Evolutionary conservation across 2,888 invertebrate genomes (phyloP).

Genomic region (Thereva unica): DNA sequence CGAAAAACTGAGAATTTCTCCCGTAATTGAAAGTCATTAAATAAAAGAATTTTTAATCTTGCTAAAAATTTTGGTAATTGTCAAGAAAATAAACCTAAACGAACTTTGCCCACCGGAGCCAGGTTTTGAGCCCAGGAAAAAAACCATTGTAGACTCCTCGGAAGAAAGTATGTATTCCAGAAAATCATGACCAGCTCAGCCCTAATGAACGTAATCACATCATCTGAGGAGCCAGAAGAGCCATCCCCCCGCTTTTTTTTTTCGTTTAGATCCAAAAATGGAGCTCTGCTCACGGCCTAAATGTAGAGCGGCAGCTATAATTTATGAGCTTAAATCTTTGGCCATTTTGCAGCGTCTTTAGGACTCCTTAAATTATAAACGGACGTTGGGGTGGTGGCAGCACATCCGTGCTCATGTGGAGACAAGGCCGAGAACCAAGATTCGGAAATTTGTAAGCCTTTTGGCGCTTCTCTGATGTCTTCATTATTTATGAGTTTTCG

Average conservation of each 20-base stretch:
- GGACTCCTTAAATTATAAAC: constrained; percentile 32
- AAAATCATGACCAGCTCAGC: constrained; percentile 25
- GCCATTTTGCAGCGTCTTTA: constrained; percentile 14
- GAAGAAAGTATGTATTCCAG: too few relatives aligned
- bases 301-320: constrained; percentile 25
- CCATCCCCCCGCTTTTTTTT: background rate
- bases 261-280: background rate
- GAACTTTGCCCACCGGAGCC: too few relatives aligned
- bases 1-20: too few relatives aligned
- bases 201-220: constrained; percentile 27
- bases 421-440: background rate
- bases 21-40: too few relatives aligned
- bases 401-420: background rate
- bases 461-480: constrained; percentile 19
- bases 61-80: too few relatives aligned
- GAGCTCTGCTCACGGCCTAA: constrained; percentile 1
- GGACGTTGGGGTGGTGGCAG: constrained; percentile 23
- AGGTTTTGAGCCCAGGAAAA: too few relatives aligned
- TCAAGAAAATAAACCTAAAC: too few relatives aligned
- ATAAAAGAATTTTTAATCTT: too few relatives aligned
- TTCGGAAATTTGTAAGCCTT: background rate
- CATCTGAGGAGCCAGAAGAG: background rate
- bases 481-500: constrained; percentile 27
- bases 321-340: constrained; percentile 18
- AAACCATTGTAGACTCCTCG: too few relatives aligned